A percentile compares a stretch with the other conserved stretches of the same genome.
These are phyloP conservation scores for Lordiphosa clarofinis DNA, from an alignment of 1,140 invertebrate genomes.

Conservation along the genomic window DNA sequence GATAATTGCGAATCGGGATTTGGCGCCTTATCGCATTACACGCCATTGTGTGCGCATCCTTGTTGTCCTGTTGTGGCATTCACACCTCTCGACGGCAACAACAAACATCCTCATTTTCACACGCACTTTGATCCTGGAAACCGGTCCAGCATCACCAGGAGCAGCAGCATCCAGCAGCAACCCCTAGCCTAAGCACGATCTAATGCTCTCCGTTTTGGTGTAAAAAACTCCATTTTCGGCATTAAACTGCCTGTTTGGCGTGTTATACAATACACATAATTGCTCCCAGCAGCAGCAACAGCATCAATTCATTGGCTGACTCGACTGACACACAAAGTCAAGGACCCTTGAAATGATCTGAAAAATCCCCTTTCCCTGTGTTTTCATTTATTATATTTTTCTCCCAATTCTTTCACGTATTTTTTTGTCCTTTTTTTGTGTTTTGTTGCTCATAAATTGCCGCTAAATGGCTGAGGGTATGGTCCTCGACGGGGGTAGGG, in stretches of 20 bases:
- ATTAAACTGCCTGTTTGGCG: constrained; percentile 67
- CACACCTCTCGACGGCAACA: constrained; percentile 48
- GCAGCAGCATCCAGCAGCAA: constrained; percentile 32
- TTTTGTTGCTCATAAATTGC: constrained; percentile 77
- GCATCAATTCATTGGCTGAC: constrained; percentile 63
- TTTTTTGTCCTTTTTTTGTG: constrained; percentile 47
- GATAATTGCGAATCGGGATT: constrained; percentile 43
- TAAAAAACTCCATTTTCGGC: constrained; percentile 74
- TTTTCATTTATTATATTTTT: constrained; percentile 73
- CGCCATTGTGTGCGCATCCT: constrained; percentile 6
- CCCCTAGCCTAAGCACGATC: constrained; percentile 52
- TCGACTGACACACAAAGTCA: constrained; percentile 51
- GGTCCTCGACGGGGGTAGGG: constrained; percentile 1
- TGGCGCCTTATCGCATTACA: constrained; percentile 70
- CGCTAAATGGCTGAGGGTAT: constrained; percentile 52
- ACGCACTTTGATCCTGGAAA: constrained; percentile 70
- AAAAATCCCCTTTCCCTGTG: constrained; percentile 47
- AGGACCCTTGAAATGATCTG: constrained; percentile 77
- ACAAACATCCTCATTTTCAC: constrained; percentile 65
- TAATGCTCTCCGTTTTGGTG: constrained; percentile 53
- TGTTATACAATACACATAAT: constrained; percentile 74
- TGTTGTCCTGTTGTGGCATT: constrained; percentile 36
- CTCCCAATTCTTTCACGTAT: constrained; percentile 44
- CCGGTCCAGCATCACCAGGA: too few relatives aligned
- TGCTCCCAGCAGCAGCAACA: constrained; percentile 70